Evolutionary conservation across 2,113 vertebrate genomes (phyloP), one percentile per base, ranked within the genome.

Genomic region (Laticauda laticaudata): DNA sequence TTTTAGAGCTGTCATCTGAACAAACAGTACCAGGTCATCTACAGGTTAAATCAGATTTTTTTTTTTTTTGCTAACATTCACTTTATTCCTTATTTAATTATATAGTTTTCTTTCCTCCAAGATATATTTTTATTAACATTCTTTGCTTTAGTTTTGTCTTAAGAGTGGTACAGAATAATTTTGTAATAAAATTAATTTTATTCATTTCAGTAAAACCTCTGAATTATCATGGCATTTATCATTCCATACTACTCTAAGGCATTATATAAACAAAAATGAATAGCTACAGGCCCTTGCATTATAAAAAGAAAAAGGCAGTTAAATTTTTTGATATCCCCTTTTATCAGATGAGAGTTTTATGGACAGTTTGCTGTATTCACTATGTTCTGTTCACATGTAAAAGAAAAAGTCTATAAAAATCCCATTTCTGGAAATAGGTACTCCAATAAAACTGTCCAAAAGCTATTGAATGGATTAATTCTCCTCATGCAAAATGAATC

Each of bases 1-100:
- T 98, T 98, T 98, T 97, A 97, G 98, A 97, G 97, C 94, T 97
- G 97, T 98, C 97, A 97, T 97, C 96, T 98, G 98, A 98, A 98
- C 96, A 98, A 98, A 98, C 97, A 98, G 97, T 97, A 95, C 94
- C 95, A 97, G 98, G 98, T 98, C 98, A 98, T 95, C 96, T 96
- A 92, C 94, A 97, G 98, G 98, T 98, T 98, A 98, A 97, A 97
- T 97, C 95, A 97, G 95, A 98, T 92, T 94, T 97, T 43, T 81
- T 39, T 39, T 81, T 45, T 81, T 92, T 97, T 92, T 96, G 94
- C 94, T 56, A 95, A 94, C 87, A 95, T 93, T 94, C 93, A 86
- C 93, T 94, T 95, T 95, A 93, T 96, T 93, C 91, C 56, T 89
- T 95, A 92, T 86, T 93, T 81, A 81, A 81, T 43, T 81, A 81